Conservation (phyloP, 2,113 vertebrate species). For the Chunga burmeisteri region DNA sequence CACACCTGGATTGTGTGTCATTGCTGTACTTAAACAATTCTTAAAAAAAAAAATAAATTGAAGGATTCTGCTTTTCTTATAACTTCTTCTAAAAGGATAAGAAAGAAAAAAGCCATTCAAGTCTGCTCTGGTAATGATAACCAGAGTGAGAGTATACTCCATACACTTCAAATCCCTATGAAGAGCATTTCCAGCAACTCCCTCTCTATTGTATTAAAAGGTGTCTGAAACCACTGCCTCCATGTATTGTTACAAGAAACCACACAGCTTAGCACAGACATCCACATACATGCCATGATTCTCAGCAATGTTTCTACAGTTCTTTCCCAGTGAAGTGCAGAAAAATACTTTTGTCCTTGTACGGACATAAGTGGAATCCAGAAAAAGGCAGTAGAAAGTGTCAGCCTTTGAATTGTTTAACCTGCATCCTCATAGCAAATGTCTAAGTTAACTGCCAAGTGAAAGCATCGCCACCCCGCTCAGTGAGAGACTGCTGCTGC, state of each 20-base stretch:
- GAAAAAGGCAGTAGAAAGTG: background rate
- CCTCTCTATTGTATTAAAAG: background rate
- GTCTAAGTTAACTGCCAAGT: background rate
- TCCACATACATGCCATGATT: too few species aligned
- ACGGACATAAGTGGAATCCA: background rate
- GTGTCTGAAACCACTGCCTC: background rate
- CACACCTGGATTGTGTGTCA: conserved; percentile 18
- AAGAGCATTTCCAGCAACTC: background rate
- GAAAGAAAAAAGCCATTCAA: background rate
- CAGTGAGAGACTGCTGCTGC: background rate
- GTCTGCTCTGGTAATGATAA: background rate
- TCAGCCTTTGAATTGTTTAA: background rate
- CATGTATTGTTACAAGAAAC: too few species aligned
- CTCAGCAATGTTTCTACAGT: background rate
- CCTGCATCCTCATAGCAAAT: background rate
- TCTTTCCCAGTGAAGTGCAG: background rate
- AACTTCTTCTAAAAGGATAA: background rate
- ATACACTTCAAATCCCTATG: background rate
- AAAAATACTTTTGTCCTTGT: background rate
- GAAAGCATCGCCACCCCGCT: background rate
- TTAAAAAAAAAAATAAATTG: background rate
- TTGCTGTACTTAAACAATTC: background rate
- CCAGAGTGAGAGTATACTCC: background rate
- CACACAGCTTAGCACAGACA: background rate
- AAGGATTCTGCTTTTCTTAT: background rate